Percentiles rank a stretch among this genome's conserved stretches.
Evolutionary conservation across 2,797 vertebrate genomes (phyloP).

Genomic region (Knipowitschia caucasica): DNA sequence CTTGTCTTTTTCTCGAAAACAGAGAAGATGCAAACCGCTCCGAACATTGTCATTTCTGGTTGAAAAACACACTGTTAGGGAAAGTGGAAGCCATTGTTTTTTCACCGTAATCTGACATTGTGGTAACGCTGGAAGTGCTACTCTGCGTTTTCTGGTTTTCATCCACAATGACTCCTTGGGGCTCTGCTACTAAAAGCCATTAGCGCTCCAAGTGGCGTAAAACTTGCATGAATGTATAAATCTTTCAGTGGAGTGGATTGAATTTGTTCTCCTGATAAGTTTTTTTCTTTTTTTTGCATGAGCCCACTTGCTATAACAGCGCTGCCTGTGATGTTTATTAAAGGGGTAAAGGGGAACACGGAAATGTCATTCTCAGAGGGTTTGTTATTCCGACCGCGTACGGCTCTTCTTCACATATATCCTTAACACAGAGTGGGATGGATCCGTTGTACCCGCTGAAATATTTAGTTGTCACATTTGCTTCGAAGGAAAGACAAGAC

Average conservation of each 20-base stretch:
- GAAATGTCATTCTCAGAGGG: slow-evolving; percentile 71
- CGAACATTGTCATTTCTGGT: slow-evolving; percentile 37
- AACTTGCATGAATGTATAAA: slow-evolving; percentile 92
- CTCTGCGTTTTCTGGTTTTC: slow-evolving; percentile 76
- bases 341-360: slow-evolving; percentile 71
- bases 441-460: slow-evolving; percentile 64
- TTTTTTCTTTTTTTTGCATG: slow-evolving; percentile 65
- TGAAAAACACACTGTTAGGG: slow-evolving; percentile 30
- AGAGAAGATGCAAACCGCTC: slow-evolving; percentile 26
- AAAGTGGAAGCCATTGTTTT: slow-evolving; percentile 59
- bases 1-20: slow-evolving; percentile 30
- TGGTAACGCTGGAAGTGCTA: slow-evolving; percentile 70
- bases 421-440: slow-evolving; percentile 58
- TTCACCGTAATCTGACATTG: slow-evolving; percentile 69
- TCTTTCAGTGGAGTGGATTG: slow-evolving; percentile 82
- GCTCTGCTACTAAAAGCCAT: slow-evolving; percentile 85
- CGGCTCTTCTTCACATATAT: slow-evolving; percentile 48
- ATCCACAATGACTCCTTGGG: slow-evolving; percentile 76
- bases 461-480: slow-evolving; percentile 56
- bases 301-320: slow-evolving; percentile 59
- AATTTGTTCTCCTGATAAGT: slow-evolving; percentile 73
- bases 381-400: slow-evolving; percentile 69
- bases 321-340: slow-evolving; percentile 76
- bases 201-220: slow-evolving; percentile 85
- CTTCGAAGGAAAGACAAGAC: slow-evolving; percentile 23